Evolutionary conservation across 1,140 invertebrate genomes (phyloP), one percentile per base, ranked within the genome.

Genomic region (Tribolium castaneum): DNA sequence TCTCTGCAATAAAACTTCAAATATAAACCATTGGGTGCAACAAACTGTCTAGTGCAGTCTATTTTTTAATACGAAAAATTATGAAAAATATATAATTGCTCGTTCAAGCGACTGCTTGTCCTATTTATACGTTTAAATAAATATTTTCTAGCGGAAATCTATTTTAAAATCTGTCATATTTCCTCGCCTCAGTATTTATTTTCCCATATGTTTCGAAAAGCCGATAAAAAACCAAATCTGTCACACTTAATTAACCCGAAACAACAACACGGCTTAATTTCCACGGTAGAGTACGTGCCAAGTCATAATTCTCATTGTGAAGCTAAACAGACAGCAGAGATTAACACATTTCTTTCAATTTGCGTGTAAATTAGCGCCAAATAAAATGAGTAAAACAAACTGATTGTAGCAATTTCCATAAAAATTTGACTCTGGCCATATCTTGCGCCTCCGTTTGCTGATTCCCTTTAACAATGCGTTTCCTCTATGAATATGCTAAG

Each of bases 401-500:
- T 39, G 6, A 39, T 7, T 7, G 34, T 3, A 39, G 4, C 5
- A 9, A 45, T 45, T 45, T 45, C 0, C 39, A 10, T 45, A 45
- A 45, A 45, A 45, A 45, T 0, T 45, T 45, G 4, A 7, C 34
- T 39, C 34, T 1, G 50, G 9, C n/a, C n/a, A 13, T 12, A 52
- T 22, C 19, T 59, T 19, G 22, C 30, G 54, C 22, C 10, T 22
- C 54, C 5, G 22, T 22, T 59, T 22, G n/a, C n/a, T n/a, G 19
- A 12, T 19, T 45, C 39, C 3, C 39, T 39, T 39, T 22, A 59
- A 59, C 54, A 59, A 59, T n/a, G 54, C 54, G 12, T 59, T 22
- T 59, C 54, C 54, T 4, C 22, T 16, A 56, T 56, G 52, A 56
- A 56, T 56, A 56, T 56, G 54, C 9, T 10, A 59, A 35, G n/a